phyloP scores from a whole-genome alignment of 2,888 invertebrate species.

The Pachycephus smyrnensis region DNA sequence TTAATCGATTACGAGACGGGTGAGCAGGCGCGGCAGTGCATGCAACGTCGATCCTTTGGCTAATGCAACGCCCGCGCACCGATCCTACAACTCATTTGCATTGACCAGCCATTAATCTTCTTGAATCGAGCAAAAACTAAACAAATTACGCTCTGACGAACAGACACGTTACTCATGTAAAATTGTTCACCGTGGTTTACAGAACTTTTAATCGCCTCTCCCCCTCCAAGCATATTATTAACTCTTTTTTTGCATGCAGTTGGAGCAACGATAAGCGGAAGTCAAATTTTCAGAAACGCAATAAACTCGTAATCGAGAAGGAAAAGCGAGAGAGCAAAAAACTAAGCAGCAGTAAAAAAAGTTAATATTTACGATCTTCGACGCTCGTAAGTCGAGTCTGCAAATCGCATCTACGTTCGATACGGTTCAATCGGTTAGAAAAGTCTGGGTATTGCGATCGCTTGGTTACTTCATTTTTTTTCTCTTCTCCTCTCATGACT shows the following conservation, averaged over 20 bases:
- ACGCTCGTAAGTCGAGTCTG: too few species aligned
- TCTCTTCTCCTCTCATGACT: neutral
- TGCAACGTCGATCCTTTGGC: neutral
- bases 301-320: neutral
- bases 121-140: constrained; percentile 26
- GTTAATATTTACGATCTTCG: neutral
- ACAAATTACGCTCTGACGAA: constrained; percentile 43
- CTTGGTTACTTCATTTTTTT: neutral
- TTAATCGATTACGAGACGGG: constrained; percentile 4
- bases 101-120: constrained; percentile 50
- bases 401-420: too few species aligned
- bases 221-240: too few species aligned
- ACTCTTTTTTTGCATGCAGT: too few species aligned
- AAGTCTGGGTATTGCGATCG: too few species aligned
- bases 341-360: neutral
- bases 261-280: too few species aligned
- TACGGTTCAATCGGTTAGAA: too few species aligned
- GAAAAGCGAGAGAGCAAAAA: neutral
- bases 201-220: too few species aligned
- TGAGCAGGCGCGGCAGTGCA: neutral
- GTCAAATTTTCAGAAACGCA: too few species aligned
- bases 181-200: neutral
- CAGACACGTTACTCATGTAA: constrained; percentile 18
- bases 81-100: constrained; percentile 38
- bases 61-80: too few species aligned